Conservation (phyloP, 2,888 invertebrate species). For the Drosophila fulvimacula region DNA sequence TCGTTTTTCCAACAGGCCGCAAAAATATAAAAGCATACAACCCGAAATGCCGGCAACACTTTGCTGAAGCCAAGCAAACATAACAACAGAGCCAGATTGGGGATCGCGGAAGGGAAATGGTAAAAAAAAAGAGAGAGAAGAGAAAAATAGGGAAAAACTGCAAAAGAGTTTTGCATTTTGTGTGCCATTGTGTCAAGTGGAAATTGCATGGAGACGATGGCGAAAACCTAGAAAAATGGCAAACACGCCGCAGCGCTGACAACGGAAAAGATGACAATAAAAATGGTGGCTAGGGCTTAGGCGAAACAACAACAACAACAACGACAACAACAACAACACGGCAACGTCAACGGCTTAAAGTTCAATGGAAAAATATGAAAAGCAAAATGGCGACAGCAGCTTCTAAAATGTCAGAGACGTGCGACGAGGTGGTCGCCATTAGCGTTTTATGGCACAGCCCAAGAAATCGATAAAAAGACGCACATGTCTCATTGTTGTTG, state of each 20-base stretch:
- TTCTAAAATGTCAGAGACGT: slow-evolving; percentile 23
- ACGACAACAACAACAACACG: slow-evolving; percentile 4
- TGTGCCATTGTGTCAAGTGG: slow-evolving; percentile 83
- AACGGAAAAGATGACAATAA: slow-evolving; percentile 78
- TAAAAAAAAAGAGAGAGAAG: slow-evolving; percentile 13
- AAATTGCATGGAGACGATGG: slow-evolving; percentile 63
- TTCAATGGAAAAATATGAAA: slow-evolving; percentile 76
- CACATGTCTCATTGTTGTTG: slow-evolving; percentile 44
- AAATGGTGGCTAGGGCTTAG: slow-evolving; percentile 67
- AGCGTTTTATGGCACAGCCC: slow-evolving; percentile 70
- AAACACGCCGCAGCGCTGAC: slow-evolving; percentile 63
- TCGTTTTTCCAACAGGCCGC: slow-evolving; percentile 37
- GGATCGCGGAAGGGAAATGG: neutral
- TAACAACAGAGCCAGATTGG: slow-evolving; percentile 12
- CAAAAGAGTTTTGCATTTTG: slow-evolving; percentile 77
- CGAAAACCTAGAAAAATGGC: slow-evolving; percentile 65
- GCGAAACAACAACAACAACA: slow-evolving; percentile 26
- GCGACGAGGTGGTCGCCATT: slow-evolving; percentile 48
- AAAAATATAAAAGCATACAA: slow-evolving; percentile 58
- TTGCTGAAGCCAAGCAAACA: slow-evolving; percentile 49
- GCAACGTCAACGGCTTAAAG: slow-evolving; percentile 68
- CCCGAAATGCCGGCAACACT: slow-evolving; percentile 67
- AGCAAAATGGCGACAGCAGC: slow-evolving; percentile 68
- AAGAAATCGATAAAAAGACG: slow-evolving; percentile 68
- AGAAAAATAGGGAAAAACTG: slow-evolving; percentile 29